These are phyloP conservation scores for Lamprotornis superbus DNA, from an alignment of 2,113 vertebrate genomes.

Conservation along the genomic window DNA sequence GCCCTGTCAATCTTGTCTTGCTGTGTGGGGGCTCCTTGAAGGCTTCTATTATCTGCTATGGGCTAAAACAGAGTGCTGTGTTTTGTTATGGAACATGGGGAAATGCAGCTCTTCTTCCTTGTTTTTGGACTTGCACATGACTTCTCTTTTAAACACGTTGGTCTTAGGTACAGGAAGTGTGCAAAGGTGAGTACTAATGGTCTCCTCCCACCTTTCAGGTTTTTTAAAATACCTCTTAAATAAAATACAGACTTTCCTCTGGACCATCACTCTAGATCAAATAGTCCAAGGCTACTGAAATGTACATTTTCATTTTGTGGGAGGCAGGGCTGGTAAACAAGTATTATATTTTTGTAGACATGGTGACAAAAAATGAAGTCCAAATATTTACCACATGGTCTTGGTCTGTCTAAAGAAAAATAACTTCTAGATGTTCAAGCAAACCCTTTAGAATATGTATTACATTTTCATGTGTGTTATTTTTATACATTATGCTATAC, in stretches of 20 bases:
- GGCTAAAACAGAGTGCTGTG: neutral
- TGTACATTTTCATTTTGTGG: neutral
- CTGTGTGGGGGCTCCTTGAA: neutral
- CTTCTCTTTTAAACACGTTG: neutral
- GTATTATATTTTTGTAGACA: neutral
- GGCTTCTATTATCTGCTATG: neutral
- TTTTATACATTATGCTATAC: neutral
- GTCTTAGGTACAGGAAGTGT: neutral
- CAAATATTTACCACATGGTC: neutral
- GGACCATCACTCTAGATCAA: neutral
- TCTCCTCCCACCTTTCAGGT: neutral
- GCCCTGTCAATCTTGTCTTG: neutral
- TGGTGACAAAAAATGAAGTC: neutral
- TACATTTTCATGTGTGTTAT: neutral
- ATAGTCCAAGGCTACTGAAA: neutral
- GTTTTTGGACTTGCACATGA: neutral
- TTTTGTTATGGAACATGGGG: neutral
- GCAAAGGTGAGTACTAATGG: neutral
- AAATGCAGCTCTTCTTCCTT: neutral
- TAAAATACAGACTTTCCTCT: neutral
- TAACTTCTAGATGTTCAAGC: neutral
- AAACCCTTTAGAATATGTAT: neutral
- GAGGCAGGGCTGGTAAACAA: neutral
- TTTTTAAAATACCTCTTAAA: neutral
- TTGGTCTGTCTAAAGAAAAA: constrained; percentile 25